phyloP scores from a whole-genome alignment of 2,888 invertebrate genomes.

The Carpatolechia fugitivella region DNA sequence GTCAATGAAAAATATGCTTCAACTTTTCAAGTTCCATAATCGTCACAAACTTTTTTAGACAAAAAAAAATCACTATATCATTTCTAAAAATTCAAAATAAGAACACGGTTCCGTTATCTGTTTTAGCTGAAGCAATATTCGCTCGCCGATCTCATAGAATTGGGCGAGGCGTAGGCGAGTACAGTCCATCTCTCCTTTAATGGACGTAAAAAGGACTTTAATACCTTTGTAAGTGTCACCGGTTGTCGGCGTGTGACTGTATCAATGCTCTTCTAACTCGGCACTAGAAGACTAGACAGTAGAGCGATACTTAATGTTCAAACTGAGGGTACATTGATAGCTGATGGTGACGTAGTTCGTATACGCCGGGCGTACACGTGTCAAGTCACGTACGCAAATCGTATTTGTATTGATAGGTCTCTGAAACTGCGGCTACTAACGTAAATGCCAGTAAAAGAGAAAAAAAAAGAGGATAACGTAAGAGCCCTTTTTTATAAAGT shows the following conservation, averaged over 20 bases:
- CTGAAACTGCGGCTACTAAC: too few relatives aligned
- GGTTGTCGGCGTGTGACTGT: conserved; percentile 27
- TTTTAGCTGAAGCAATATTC: conserved; percentile 75
- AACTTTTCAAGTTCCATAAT: too few relatives aligned
- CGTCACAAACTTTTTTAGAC: neutral
- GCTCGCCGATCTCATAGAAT: conserved; percentile 70
- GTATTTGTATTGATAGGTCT: too few relatives aligned
- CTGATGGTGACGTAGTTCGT: conserved; percentile 4
- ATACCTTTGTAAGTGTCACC: conserved; percentile 65
- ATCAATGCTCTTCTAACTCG: conserved; percentile 22
- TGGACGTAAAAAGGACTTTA: too few relatives aligned
- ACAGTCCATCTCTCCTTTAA: conserved; percentile 38
- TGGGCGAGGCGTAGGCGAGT: conserved; percentile 62
- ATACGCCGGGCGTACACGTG: too few relatives aligned
- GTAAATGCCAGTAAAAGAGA: too few relatives aligned
- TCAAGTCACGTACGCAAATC: too few relatives aligned
- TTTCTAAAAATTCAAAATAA: conserved; percentile 18
- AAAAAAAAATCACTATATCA: neutral
- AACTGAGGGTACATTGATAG: conserved; percentile 12
- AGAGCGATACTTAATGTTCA: conserved; percentile 37
- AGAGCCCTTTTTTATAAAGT: too few relatives aligned
- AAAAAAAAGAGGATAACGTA: too few relatives aligned
- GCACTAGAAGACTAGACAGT: conserved; percentile 27
- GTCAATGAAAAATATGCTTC: too few relatives aligned
- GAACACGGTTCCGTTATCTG: conserved; percentile 57